Percentiles rank a stretch among this genome's conserved stretches.
Evolutionary conservation across 2,113 vertebrate species (phyloP).

Genomic region (Malaclemys terrapin): DNA sequence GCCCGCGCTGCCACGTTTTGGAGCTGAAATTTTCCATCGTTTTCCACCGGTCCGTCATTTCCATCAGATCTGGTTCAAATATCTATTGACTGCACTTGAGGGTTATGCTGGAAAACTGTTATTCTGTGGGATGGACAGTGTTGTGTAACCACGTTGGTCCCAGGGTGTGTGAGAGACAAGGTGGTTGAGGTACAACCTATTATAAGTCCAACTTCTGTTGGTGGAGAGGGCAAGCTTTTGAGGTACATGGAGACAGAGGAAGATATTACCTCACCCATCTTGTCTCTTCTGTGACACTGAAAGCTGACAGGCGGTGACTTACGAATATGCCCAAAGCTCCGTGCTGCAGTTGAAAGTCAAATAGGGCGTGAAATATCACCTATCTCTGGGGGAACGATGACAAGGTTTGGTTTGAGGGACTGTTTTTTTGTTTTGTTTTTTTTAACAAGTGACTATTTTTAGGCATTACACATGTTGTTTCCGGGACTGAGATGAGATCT

Average conservation of each 20-base stretch:
- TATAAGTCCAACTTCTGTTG: background rate
- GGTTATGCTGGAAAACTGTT: background rate
- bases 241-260: background rate
- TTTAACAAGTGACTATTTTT: background rate
- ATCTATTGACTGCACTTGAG: background rate
- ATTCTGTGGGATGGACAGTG: background rate
- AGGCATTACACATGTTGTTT: background rate
- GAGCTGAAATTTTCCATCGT: background rate
- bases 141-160: background rate
- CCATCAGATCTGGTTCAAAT: background rate
- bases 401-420: background rate
- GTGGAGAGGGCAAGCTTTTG: background rate
- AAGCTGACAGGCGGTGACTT: background rate
- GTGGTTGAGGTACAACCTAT: background rate
- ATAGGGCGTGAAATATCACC: background rate
- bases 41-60: too few relatives aligned
- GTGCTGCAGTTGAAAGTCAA: background rate
- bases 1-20: background rate
- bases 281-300: background rate
- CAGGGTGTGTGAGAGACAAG: background rate
- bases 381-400: background rate
- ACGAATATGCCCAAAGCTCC: background rate
- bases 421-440: background rate
- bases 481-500: background rate
- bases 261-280: background rate